Base-by-base conservation (phyloP, 2,888 invertebrate species). In the Cephus nigrinus region DNA sequence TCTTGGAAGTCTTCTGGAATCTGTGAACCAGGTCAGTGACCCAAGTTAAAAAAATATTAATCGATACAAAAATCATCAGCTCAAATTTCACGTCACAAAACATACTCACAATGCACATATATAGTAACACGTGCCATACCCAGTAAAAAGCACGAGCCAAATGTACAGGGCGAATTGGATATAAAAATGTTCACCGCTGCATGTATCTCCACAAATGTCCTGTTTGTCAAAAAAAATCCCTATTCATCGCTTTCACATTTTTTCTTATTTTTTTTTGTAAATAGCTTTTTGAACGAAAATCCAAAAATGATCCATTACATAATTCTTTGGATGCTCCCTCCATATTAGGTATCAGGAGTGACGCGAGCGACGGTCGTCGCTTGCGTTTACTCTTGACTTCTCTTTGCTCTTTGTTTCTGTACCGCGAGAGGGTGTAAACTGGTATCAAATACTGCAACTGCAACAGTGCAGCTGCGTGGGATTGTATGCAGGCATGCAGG, bases 11-110 rank as follows among this genome's bases (percentile, higher is more conserved):
- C 84, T 91, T 11, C 79, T 91, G 33, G 91, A 91, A 76, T 91
- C 91, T 0, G 91, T 91, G 2, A 91, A 91, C 83, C 91, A 91
- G 88, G 91, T 91, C 75, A 82, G 86, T 85, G 79, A 71, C 23
- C 55, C 55, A 55, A 55, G 23, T 5, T 23, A 5, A 5, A 0
- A 23, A 55, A 55, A 1, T 23, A 5, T 23, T 9, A 40, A 55
- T 55, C 55, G 55, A 55, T 55, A 55, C 55, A 23, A 55, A 55
- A 55, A 23, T 55, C 23, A 9, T 55, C 23, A 9, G 23, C 55
- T 9, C 55, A 2, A 55, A 55, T 23, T 55, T 55, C 55, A 15
- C 55, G 23, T 15, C 2, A 23, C 23, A 23, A 55, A 55, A 9
- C 23, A 40, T 23, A 40, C 40, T 15, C 40, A 40, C 55, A 23